Evolutionary conservation across 2,113 vertebrate genomes (phyloP).

Genomic region (Danionella cerebrum): DNA sequence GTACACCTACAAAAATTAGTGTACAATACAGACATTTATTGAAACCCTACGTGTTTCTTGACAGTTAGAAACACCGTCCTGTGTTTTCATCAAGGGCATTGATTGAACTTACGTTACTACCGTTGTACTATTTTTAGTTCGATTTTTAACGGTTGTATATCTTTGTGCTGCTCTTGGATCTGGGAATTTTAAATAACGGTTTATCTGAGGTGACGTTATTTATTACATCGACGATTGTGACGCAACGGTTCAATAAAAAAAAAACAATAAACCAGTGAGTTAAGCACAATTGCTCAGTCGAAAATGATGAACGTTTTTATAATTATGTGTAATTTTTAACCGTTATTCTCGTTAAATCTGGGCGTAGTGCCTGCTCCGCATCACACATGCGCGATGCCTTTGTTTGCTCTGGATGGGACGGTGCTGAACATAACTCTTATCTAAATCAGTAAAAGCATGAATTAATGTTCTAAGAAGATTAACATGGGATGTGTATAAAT

Average conservation of each 20-base stretch:
- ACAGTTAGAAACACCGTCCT: no score
- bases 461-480: not conserved
- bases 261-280: not conserved
- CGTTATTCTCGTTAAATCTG: not conserved
- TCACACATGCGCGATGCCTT: not conserved
- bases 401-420: not conserved
- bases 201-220: not conserved
- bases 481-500: not conserved
- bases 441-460: not conserved
- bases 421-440: not conserved
- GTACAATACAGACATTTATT: no score
- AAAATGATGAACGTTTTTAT: not conserved
- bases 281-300: not conserved
- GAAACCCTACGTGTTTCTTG: no score
- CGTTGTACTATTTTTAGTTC: not conserved
- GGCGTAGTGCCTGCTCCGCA: slow-evolving; percentile 1
- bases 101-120: not conserved
- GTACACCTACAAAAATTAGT: no score
- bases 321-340: not conserved
- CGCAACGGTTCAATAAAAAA: no score
- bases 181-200: no score
- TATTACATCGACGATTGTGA: no score
- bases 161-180: no score
- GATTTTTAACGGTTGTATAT: not conserved
- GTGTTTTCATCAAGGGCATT: slow-evolving; percentile 1